Evolutionary conservation across 2,888 invertebrate genomes (phyloP), one percentile per base, ranked within the genome.

Genomic region (Watsonalla binaria): DNA sequence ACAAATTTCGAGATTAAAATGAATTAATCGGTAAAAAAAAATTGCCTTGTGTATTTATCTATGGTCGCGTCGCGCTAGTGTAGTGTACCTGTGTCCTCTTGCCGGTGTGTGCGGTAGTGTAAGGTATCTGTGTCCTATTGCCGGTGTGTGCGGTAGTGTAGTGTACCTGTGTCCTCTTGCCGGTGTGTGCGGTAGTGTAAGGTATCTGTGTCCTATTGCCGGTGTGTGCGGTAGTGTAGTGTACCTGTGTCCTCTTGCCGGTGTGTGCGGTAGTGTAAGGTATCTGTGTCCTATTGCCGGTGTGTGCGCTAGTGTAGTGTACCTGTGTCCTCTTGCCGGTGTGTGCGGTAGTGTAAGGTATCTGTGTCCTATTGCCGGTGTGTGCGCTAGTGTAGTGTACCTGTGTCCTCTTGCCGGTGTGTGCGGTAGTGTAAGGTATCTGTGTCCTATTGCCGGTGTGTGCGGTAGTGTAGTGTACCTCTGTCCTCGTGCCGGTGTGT

Each of bases 351-450:
- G 42, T 11, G 11, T 42, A 5, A n/a, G n/a, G 42, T 11, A 34
- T 53, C 83, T 67, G 80, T 74, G 4, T 84, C 84, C 69, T 81
- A 84, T 47, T 78, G 80, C 0, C 86, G 74, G 35, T 76, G 83
- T n/a, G n/a, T n/a, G n/a, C n/a, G n/a, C n/a, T n/a, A n/a, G n/a
- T n/a, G n/a, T n/a, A n/a, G n/a, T n/a, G n/a, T n/a, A n/a, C n/a
- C n/a, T n/a, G n/a, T n/a, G n/a, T n/a, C n/a, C n/a, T n/a, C n/a
- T 1, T 4, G 24, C 2, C 1, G 24, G 24, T 24, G 24, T 24
- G 24, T 24, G 24, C 24, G 24, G 24, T 24, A 24, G 24, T 24
- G 24, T 24, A 24, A 5, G 2, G 42, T 42, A 42, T 5, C 42
- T 42, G 75, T 61, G 4, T 76, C 74, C 61, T 72, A 72, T 51